phyloP scores from a whole-genome alignment of 2,888 invertebrate species.

The Geotrupes spiniger region DNA sequence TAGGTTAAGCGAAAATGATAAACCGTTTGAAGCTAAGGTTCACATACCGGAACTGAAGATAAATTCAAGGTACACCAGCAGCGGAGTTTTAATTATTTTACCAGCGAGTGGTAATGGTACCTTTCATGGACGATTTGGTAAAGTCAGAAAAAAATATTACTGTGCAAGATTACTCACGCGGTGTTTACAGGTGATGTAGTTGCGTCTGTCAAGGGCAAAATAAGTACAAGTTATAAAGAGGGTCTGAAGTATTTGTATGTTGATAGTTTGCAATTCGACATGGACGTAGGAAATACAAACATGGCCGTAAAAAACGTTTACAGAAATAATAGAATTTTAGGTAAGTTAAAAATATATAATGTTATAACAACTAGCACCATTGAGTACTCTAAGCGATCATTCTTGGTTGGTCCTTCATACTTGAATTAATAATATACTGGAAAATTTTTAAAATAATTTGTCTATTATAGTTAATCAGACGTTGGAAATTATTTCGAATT shows the following conservation, averaged over 20 bases:
- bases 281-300: conserved; percentile 59
- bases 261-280: conserved; percentile 59
- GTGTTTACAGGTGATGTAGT: conserved; percentile 62
- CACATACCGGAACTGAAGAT: conserved; percentile 64
- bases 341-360: conserved; percentile 49
- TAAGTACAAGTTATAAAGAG: conserved; percentile 51
- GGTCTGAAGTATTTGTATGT: conserved; percentile 59
- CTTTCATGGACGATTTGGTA: conserved; percentile 63
- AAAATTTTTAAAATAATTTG: no score
- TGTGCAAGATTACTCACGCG: no score
- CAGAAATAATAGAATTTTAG: conserved; percentile 66
- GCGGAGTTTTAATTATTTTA: conserved; percentile 66
- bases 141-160: no score
- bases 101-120: conserved; percentile 71
- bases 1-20: conserved; percentile 58
- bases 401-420: no score
- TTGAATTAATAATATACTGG: no score
- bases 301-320: conserved; percentile 67
- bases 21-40: conserved; percentile 64
- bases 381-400: no score
- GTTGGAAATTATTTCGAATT: no score
- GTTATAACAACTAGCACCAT: no score
- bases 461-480: no score
- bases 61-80: conserved; percentile 65
- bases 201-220: conserved; percentile 59